Percentiles rank a stretch among this genome's conserved stretches.
Conservation (phyloP, 2,888 invertebrate species). For the Junonia oenone region DNA sequence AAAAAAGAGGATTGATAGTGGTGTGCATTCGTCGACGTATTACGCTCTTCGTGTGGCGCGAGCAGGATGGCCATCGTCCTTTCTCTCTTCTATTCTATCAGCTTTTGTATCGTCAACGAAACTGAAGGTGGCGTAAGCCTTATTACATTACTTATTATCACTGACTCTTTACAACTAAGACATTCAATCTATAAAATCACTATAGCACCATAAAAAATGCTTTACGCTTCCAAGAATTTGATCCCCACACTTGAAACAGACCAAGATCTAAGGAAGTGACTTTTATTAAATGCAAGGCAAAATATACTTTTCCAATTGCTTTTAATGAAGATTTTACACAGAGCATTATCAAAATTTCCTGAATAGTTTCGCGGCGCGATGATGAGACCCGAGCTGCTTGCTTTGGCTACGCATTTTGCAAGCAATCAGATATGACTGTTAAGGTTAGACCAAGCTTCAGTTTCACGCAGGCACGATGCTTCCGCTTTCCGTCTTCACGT, state of each 20-base stretch:
- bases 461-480: conserved; percentile 40
- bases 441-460: conserved; percentile 42
- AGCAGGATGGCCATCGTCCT: conserved; percentile 76
- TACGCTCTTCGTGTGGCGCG: conserved; percentile 56
- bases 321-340: neutral
- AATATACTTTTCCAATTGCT: neutral
- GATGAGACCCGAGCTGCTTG: conserved; percentile 4
- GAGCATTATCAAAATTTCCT: neutral
- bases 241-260: neutral
- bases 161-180: conserved; percentile 5
- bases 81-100: conserved; percentile 52
- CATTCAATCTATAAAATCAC: conserved; percentile 2
- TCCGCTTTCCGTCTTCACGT: conserved; percentile 51
- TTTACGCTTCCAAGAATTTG: conserved; percentile 1
- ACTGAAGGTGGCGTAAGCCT: conserved; percentile 55
- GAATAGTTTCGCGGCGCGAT: neutral
- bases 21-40: conserved; percentile 50
- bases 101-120: conserved; percentile 50
- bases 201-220: conserved; percentile 9
- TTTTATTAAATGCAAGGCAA: neutral
- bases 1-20: conserved; percentile 25
- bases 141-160: conserved; percentile 22
- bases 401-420: conserved; percentile 1
- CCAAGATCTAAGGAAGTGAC: neutral
- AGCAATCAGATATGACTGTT: conserved; percentile 8